Evolutionary conservation across 2,113 vertebrate species (phyloP), one percentile per base, ranked within the genome.

Genomic region (Opisthocomus hoazin): DNA sequence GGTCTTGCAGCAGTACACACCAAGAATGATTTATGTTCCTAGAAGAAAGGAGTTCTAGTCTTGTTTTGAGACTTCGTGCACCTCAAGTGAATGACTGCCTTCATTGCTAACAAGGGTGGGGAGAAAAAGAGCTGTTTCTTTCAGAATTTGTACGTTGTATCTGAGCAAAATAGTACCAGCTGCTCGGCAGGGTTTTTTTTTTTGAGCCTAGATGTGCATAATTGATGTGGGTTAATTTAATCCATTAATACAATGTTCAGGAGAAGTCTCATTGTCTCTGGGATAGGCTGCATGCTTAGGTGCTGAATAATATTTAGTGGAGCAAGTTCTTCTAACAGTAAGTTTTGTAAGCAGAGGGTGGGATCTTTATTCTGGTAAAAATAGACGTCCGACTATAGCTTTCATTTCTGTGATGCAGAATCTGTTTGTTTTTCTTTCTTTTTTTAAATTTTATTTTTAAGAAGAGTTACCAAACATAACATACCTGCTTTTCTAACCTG

Each of bases 1-100:
- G 87, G 85, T 93, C 93, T 95, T 84, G 80, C 81, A 94, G 92
- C 91, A 88, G 81, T 18, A 91, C 93, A 65, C 81, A 78, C 90
- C 84, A 50, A 56, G 68, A 83, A 83, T 65, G 58, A 65, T 29
- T 95, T 29, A 13, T 57, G 41, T 93, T 89, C 86, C 88, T 95
- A 43, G 64, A 93, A 89, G 65, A 89, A 85, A 65, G 50, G 69
- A 81, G 26, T 45, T 78, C 4, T 50, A 36, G 54, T 10, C 65
- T 77, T 90, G 74, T 82, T 91, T 90, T 34, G 75, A 71, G 64
- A 4, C 16, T 70, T 60, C 0, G 2, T 12, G 48, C 12, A 15
- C 71, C 60, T 70, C 36, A 10, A 70, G 56, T 1, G 0, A 71
- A 43, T 86, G 54, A 11, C 50, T 66, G 43, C 29, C n/a, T 86